Evolutionary conservation across 2,888 invertebrate genomes (phyloP), one percentile per base, ranked within the genome.

Genomic region (Didymodactylos carnosus): DNA sequence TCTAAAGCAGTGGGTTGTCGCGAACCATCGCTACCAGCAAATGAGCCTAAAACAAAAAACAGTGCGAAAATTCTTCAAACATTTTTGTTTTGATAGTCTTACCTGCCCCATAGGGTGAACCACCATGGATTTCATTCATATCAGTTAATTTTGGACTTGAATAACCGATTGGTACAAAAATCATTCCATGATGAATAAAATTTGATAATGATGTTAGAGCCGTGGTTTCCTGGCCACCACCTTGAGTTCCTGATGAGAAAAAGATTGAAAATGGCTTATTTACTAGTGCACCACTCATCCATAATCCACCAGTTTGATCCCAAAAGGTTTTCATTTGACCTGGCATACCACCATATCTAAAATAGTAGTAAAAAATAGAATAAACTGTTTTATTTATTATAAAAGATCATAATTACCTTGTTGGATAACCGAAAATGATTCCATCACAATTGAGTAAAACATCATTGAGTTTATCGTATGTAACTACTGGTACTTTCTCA

Each of bases 291-390:
- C 62, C 35, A 35, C 71, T 71, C 71, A 49, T 74, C 74, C 74
- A 74, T 41, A 71, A 27, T 14, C 71, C 71, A 53, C 74, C 74
- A n/a, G 71, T 71, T 39, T 43, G 41, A 41, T 74, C 74, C 27
- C 62, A 74, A 51, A 74, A 19, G n/a, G 71, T 39, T 71, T 74
- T 74, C 6, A 71, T 43, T 53, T 74, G 74, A 35, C 71, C 74
- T 39, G 74, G 71, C 23, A 71, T 62, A 39, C 25, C 27, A 27
- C 74, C 74, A 39, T 71, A 74, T 27, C 71, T 41, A 3, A n/a
- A n/a, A n/a, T n/a, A n/a, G n/a, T n/a, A n/a, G n/a, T n/a, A n/a
- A n/a, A n/a, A n/a, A n/a, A n/a, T n/a, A n/a, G n/a, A n/a, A n/a
- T n/a, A n/a, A n/a, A n/a, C n/a, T n/a, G n/a, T n/a, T n/a, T n/a